Evolutionary conservation across 2,797 vertebrate genomes (phyloP).

Genomic region (Periparus ater): DNA sequence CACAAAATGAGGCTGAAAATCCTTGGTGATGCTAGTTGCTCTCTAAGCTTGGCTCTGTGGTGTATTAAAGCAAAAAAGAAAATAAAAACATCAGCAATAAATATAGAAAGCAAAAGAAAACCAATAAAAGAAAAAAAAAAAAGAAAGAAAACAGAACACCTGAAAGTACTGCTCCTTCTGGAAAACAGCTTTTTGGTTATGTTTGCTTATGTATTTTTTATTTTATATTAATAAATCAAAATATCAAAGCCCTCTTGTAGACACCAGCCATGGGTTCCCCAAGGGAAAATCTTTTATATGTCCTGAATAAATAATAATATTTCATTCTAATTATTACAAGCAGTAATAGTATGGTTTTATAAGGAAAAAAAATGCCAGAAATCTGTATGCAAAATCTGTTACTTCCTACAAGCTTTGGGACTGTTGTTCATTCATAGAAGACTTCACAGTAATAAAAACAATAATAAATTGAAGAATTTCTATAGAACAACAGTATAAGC

Average conservation of each 20-base stretch:
- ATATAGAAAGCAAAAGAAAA: neutral
- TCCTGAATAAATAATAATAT: neutral
- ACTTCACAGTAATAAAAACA: neutral
- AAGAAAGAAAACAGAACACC: neutral
- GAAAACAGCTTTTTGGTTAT: neutral
- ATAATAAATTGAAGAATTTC: neutral
- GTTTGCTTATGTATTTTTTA: constrained; percentile 1
- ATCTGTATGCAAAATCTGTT: neutral
- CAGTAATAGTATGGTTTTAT: neutral
- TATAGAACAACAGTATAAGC: neutral
- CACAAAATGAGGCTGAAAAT: neutral
- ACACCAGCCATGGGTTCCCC: neutral
- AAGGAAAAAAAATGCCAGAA: neutral
- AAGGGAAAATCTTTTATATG: neutral
- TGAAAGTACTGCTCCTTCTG: neutral
- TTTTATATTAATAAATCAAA: constrained; percentile 19
- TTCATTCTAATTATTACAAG: neutral
- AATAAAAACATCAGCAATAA: neutral
- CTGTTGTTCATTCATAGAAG: neutral
- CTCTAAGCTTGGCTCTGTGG: neutral
- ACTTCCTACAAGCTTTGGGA: neutral
- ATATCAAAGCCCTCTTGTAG: neutral
- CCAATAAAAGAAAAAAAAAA: neutral
- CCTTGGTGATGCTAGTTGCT: neutral
- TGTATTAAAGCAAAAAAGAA: neutral